Base-by-base conservation (phyloP, 2,888 invertebrate species). In the Troides helena region DNA sequence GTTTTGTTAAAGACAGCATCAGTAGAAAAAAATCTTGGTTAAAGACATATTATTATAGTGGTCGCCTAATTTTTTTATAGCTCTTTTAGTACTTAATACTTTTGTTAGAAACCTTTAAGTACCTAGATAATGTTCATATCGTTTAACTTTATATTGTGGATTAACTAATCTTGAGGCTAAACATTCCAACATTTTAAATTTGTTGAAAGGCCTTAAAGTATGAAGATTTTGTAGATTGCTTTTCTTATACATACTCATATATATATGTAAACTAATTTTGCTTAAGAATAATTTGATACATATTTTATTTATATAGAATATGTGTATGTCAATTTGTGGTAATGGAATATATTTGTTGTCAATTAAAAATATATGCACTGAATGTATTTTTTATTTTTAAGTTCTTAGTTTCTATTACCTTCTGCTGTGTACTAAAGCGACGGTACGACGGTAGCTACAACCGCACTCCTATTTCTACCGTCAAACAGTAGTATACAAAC, bases 341-440 rank as follows among this genome's bases (percentile, higher is more conserved):
- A 75, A 76, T 77, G 76, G 82, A 86, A 87, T 82, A 83, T 86
- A 87, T 87, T 86, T 85, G 79, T 86, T 85, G 83, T 90, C 90
- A 90, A 90, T 90, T 90, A 90, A 87, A 88, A 78, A 85, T 71
- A 74, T 72, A 83, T 85, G 82, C 85, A 84, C 80, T 53, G 17
- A 43, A 50, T 50, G 17, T 18, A 2, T 50, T 50, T 14, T 50
- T 50, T 50, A 14, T 14, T 50, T 50, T 50, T 50, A 50, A 50
- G 17, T 17, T 17, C 50, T 50, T 17, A 50, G 2, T 50, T 50
- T 18, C 50, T 46, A 46, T 46, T 46, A 46, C 12, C 8, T 46
- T 14, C 46, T 46, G 46, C 14, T 46, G 8, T 14, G 10, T 14
- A 14, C 46, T 46, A 46, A 39, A 39, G 7, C 39, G 39, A 39